These are phyloP conservation scores for Abscondita cerata DNA, from an alignment of 2,888 invertebrate species.

Conservation along the genomic window DNA sequence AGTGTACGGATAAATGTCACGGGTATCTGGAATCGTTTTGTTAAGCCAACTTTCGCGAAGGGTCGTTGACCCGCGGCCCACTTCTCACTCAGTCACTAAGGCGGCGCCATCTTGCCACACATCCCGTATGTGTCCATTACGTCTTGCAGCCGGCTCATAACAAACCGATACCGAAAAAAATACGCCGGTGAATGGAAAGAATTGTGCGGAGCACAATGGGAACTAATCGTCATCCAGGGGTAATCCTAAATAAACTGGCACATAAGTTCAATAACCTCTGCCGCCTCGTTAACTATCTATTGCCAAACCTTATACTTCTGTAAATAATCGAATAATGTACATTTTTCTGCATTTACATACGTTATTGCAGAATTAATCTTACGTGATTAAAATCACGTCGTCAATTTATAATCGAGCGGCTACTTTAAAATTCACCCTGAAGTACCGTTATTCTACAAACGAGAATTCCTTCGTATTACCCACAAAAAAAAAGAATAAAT, in stretches of 20 bases:
- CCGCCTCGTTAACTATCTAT: constrained; percentile 22
- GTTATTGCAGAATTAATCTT: constrained; percentile 14
- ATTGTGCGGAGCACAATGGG: constrained; percentile 13
- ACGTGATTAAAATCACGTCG: constrained; percentile 21
- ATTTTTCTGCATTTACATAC: constrained; percentile 17
- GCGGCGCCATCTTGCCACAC: constrained; percentile 54
- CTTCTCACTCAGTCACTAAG: constrained; percentile 56
- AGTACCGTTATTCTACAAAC: constrained; percentile 4
- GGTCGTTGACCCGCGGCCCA: constrained; percentile 53
- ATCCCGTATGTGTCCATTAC: constrained; percentile 30
- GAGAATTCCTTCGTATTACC: background rate
- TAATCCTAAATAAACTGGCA: constrained; percentile 29
- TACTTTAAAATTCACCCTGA: constrained; percentile 6
- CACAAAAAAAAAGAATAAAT: background rate
- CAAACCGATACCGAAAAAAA: constrained; percentile 9
- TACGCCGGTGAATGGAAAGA: constrained; percentile 8
- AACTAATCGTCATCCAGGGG: constrained; percentile 19
- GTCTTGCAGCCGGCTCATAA: constrained; percentile 21
- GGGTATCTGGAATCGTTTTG: constrained; percentile 43
- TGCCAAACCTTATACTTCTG: constrained; percentile 26
- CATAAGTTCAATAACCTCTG: constrained; percentile 25
- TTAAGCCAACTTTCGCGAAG: constrained; percentile 52
- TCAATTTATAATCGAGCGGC: background rate
- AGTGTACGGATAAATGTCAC: constrained; percentile 43
- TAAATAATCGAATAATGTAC: constrained; percentile 28